Percentiles rank a stretch among this genome's conserved stretches.
These are phyloP conservation scores for Mamestra configurata DNA, from an alignment of 1,140 invertebrate genomes.

Conservation along the genomic window DNA sequence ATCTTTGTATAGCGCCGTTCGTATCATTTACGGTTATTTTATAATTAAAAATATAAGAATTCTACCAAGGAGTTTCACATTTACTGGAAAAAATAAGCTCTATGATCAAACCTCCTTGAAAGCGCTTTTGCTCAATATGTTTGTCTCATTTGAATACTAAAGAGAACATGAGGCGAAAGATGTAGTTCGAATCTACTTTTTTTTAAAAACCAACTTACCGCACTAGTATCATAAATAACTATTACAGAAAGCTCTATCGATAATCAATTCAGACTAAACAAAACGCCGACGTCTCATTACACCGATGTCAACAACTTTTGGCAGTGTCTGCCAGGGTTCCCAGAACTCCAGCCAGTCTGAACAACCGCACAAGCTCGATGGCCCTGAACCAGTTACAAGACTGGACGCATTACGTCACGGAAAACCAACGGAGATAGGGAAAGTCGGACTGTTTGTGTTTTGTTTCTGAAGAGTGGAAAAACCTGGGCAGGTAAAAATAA, in stretches of 20 bases:
- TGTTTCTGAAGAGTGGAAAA: constrained; percentile 1
- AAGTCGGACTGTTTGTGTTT: constrained; percentile 9
- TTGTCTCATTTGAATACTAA: too few relatives aligned
- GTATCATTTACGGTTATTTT: too few relatives aligned
- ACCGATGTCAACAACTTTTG: constrained; percentile 33
- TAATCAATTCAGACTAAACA: constrained; percentile 15
- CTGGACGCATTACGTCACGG: constrained; percentile 43
- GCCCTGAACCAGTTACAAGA: constrained; percentile 72
- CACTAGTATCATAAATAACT: not conserved
- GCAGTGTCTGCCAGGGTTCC: constrained; percentile 55
- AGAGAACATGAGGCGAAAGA: too few relatives aligned
- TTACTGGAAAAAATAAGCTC: too few relatives aligned
- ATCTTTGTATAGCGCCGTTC: too few relatives aligned
- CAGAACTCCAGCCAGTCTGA: constrained; percentile 62
- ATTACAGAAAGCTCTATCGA: not conserved
- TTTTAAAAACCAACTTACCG: too few relatives aligned
- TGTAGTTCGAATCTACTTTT: too few relatives aligned
- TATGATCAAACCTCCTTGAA: too few relatives aligned
- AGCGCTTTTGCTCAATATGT: too few relatives aligned
- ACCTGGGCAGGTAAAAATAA: not conserved
- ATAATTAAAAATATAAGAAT: too few relatives aligned
- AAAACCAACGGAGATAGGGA: constrained; percentile 2
- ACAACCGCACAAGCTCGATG: constrained; percentile 4
- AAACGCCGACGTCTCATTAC: not conserved
- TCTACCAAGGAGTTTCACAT: too few relatives aligned